Percentiles rank a stretch among this genome's conserved stretches.
Conservation (phyloP, 2,797 vertebrate species). For the Valencia hispanica region DNA sequence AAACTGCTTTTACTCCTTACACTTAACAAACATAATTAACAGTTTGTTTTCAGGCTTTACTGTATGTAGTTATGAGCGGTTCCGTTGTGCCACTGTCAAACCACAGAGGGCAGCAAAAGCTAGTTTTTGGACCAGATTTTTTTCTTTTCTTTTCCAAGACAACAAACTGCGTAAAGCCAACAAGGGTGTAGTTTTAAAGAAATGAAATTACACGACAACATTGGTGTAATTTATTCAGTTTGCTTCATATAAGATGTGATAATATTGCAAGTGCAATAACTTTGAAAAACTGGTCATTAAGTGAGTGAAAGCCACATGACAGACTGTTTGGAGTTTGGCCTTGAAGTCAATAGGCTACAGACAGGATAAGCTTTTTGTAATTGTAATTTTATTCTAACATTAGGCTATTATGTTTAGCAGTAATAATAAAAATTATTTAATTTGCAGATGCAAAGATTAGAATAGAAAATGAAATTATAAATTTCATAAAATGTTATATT, state of each 20-base stretch:
- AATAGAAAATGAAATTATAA: too few species aligned
- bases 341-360: not conserved
- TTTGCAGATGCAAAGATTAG: not conserved
- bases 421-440: not conserved
- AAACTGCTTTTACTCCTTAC: too few species aligned
- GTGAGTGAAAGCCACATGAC: too few species aligned
- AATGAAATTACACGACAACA: not conserved
- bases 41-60: not conserved
- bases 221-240: not conserved
- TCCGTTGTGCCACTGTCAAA: not conserved
- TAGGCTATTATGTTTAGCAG: not conserved
- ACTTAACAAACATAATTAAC: not conserved
- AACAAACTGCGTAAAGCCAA: not conserved
- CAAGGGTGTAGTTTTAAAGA: not conserved
- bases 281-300: not conserved
- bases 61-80: not conserved
- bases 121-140: not conserved
- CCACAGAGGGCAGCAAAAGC: conserved; percentile 77
- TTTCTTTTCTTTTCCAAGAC: not conserved
- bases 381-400: not conserved
- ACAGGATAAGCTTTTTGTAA: not conserved
- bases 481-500: not conserved
- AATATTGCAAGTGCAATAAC: not conserved
- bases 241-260: not conserved
- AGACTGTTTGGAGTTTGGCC: too few species aligned